These are phyloP conservation scores for Corythoichthys intestinalis DNA, from an alignment of 2,113 vertebrate species.

Conservation along the genomic window DNA sequence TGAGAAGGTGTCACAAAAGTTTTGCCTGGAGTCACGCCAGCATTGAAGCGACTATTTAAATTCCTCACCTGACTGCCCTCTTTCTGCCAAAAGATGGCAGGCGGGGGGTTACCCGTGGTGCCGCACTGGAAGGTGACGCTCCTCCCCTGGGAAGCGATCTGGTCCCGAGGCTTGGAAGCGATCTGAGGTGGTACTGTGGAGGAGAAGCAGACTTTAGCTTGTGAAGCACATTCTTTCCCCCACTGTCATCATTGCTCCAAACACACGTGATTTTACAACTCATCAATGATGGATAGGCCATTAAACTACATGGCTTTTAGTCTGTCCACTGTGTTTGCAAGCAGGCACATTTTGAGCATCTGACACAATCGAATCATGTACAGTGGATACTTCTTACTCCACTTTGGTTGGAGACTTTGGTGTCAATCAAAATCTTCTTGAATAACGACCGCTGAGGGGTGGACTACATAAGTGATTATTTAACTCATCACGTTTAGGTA, in stretches of 20 bases:
- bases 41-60: not conserved
- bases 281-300: not conserved
- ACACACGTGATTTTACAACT: not conserved
- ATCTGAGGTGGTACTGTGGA: conserved; percentile 90
- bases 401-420: no score
- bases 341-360: not conserved
- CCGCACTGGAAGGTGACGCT: conserved; percentile 89
- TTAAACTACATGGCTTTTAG: conserved; percentile 4
- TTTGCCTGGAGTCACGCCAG: not conserved
- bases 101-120: conserved; percentile 93
- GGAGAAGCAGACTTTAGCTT: conserved; percentile 39
- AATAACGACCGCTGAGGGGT: no score
- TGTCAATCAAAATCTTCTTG: no score
- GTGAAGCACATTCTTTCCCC: not conserved
- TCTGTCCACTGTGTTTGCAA: not conserved
- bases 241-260: not conserved
- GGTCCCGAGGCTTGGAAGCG: conserved; percentile 87
- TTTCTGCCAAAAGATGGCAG: conserved; percentile 98
- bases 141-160: conserved; percentile 88
- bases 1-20: conserved; percentile 31
- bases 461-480: no score
- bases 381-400: not conserved
- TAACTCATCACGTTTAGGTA: no score
- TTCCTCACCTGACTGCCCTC: conserved; percentile 92
- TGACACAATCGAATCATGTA: not conserved